phyloP scores from a whole-genome alignment of 92 coral and sea anemone species.

The Anthopleura xanthogrammica region DNA sequence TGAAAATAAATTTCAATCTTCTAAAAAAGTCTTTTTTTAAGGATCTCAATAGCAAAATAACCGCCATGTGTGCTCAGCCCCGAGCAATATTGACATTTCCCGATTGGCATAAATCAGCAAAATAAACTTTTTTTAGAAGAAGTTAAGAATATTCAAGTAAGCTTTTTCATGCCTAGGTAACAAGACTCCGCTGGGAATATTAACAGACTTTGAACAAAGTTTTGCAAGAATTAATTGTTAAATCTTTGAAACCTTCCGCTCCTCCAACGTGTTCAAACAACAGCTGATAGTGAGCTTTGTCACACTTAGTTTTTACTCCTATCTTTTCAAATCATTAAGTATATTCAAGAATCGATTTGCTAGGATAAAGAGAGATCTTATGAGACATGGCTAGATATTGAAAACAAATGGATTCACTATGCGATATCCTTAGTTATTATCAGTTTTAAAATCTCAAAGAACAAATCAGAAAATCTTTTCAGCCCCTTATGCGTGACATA shows the following conservation, averaged over 20 bases:
- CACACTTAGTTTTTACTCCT: background rate
- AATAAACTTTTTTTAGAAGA: background rate
- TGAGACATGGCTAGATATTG: background rate
- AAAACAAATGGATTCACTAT: background rate
- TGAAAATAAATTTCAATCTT: too few species aligned
- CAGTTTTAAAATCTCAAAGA: background rate
- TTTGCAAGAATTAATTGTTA: background rate
- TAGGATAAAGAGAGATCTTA: background rate
- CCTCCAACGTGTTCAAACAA: background rate
- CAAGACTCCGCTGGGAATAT: background rate
- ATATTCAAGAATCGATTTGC: background rate
- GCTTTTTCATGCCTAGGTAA: background rate
- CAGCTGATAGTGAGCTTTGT: slow-evolving; percentile 6
- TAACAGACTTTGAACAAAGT: background rate
- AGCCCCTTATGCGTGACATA: too few species aligned
- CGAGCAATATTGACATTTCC: background rate
- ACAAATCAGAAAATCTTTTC: background rate
- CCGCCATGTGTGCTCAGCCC: too few species aligned
- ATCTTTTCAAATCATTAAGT: background rate
- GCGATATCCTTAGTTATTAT: background rate
- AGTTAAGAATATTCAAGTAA: background rate
- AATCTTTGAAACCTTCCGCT: background rate
- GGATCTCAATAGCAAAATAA: too few species aligned
- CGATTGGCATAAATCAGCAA: background rate
- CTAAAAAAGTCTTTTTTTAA: too few species aligned